Evolutionary conservation across 2,797 vertebrate genomes (phyloP).

Genomic region (Gadopsis marmoratus): DNA sequence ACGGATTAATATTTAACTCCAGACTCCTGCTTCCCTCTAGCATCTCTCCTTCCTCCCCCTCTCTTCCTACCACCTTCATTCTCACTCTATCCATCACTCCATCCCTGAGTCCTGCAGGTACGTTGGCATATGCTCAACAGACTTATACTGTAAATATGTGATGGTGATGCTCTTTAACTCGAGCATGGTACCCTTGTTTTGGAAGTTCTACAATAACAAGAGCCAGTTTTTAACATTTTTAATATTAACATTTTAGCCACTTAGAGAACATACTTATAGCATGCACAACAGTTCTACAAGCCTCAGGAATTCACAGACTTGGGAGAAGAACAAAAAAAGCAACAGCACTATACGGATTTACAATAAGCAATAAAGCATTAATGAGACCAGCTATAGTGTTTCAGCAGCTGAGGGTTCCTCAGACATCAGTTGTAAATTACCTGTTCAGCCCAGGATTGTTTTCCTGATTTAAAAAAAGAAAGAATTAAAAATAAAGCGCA

Average conservation of each 20-base stretch:
- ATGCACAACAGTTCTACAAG: not conserved
- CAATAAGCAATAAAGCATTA: not conserved
- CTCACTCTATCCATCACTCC: conserved; percentile 69
- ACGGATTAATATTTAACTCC: conserved; percentile 88
- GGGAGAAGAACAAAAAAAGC: not conserved
- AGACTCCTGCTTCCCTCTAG: conserved; percentile 85
- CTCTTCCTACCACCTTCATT: conserved; percentile 53
- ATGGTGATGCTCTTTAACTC: conserved; percentile 48
- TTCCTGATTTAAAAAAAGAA: not conserved
- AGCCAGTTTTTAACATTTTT: not conserved
- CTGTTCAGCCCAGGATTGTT: not conserved
- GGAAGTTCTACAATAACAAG: not conserved
- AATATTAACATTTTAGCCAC: not conserved
- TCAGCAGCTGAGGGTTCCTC: not conserved
- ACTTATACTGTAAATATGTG: conserved; percentile 75
- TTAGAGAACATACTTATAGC: not conserved
- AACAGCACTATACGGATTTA: not conserved
- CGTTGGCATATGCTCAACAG: conserved; percentile 63
- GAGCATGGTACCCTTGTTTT: not conserved
- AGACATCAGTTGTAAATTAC: not conserved
- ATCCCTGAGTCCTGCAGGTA: conserved; percentile 73
- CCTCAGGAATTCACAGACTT: not conserved
- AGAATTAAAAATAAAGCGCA: not conserved
- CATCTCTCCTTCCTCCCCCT: conserved; percentile 74
- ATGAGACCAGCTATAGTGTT: not conserved